Evolutionary conservation across 2,888 invertebrate genomes (phyloP), one percentile per base, ranked within the genome.

Genomic region (Dorcus hopei): DNA sequence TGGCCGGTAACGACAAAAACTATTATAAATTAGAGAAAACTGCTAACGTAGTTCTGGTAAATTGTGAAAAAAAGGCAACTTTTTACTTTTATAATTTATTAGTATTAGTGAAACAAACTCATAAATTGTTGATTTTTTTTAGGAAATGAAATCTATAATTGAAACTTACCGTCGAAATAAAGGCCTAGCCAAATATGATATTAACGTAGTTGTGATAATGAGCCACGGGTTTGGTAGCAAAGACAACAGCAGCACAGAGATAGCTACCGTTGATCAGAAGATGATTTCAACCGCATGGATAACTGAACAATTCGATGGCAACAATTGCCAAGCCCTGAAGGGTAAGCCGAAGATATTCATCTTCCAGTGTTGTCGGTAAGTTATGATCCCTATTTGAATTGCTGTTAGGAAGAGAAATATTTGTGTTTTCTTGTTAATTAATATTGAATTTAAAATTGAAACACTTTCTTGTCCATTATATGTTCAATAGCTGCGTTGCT

Each of bases 291-390:
- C 82, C 38, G 77, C 80, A 16, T 77, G 81, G 49, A 81, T 90
- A 66, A 76, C 87, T 38, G 78, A 82, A 39, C 79, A 81, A 67
- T 89, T 90, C 75, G 82, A 81, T 69, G 82, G 84, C 68, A 67
- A 70, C 11, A 79, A 77, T 54, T 84, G 87, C 72, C 79, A 80
- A 0, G 71, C 74, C 54, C 78, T 89, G 59, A 68, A 73, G 8
- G 79, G 81, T 53, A 85, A 87, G 69, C 89, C 90, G 19, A 90
- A 90, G 78, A 84, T 90, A 55, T 87, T 90, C 70, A 81, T 90
- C 58, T 88, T 89, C 71, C 90, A 90, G 71, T 84, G 85, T 64
- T 90, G 89, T 76, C 82, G 88, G 85, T 80, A 70, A 72, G 71
- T 42, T 9, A 45, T 45, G 14, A 14, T 11, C 3, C 26, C 7